Base-by-base conservation (phyloP, 2,797 vertebrate species). In the Morelia viridis region DNA sequence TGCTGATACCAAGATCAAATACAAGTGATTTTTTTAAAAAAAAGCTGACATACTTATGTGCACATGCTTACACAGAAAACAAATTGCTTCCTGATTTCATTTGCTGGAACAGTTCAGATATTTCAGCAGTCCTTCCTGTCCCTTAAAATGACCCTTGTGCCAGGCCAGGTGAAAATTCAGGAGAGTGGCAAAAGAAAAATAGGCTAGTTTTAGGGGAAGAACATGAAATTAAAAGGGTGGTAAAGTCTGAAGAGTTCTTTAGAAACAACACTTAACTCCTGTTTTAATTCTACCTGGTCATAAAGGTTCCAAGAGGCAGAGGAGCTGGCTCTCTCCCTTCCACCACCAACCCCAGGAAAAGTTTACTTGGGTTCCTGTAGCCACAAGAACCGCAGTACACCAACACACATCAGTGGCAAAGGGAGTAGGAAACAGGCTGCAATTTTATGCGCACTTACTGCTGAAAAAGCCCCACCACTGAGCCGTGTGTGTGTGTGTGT, bases 401-500 rank as follows among this genome's bases (percentile, higher is more conserved):
- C 26, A 80, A 89, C 50, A 41, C 4, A 2, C 6, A 60, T 15
- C 2, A 1, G 0, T 10, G 9, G 56, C 68, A 46, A 24, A 61
- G 17, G 76, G 8, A 10, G 4, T 50, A 19, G 60, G 26, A 57
- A 15, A 12, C 9, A 19, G 9, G 50, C 17, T 6, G 2, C 41
- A 88, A n/a, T 53, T 28, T 28, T 24, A 19, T 57, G 19, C 10
- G 35, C 3, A 12, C 2, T 11, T 57, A 85, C 12, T 15, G 31
- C 15, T 71, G 68, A 71, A 71, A 71, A 71, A 35, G n/a, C 1
- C n/a, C 31, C 5, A 19, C n/a, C 31, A 71, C 15, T 19, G 65
- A 31, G 0, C n/a, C 1, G 2, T 11, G 64, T 11, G 0, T 5
- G 64, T 11, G 0, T 5, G 64, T 11, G 0, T 5, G 64, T 11